These are phyloP conservation scores for Teleopsis dalmanni DNA, from an alignment of 1,140 invertebrate species.

Conservation along the genomic window DNA sequence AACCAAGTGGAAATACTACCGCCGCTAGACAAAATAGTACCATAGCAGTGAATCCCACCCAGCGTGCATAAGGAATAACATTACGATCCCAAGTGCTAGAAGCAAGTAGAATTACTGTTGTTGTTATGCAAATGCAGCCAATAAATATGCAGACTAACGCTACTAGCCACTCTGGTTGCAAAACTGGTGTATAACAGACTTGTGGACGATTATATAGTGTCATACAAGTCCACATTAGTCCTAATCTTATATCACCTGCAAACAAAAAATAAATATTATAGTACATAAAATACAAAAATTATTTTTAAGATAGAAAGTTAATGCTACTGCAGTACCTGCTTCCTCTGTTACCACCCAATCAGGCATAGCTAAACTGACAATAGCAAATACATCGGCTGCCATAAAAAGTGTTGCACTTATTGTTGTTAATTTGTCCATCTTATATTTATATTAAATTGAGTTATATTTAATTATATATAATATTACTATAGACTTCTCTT, in stretches of 20 bases:
- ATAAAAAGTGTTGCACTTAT: conserved; percentile 88
- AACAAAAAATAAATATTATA: neutral
- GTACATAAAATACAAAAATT: too few relatives aligned
- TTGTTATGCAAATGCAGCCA: conserved; percentile 87
- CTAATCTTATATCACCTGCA: conserved; percentile 73
- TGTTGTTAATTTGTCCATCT: conserved; percentile 86
- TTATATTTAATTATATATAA: too few relatives aligned
- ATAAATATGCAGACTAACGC: conserved; percentile 86
- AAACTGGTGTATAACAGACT: conserved; percentile 77
- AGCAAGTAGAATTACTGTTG: conserved; percentile 78
- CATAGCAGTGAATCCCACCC: conserved; percentile 95
- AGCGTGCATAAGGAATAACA: conserved; percentile 84
- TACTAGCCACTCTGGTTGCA: conserved; percentile 85
- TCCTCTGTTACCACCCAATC: conserved; percentile 95
- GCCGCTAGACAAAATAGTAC: conserved; percentile 91
- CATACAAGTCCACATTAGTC: conserved; percentile 90
- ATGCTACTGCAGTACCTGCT: too few relatives aligned
- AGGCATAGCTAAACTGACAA: conserved; percentile 85
- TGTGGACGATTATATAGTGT: conserved; percentile 82
- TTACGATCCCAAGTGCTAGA: conserved; percentile 86
- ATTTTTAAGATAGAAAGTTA: too few relatives aligned
- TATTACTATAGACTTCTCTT: too few relatives aligned
- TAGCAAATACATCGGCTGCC: conserved; percentile 87
- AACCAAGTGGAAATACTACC: conserved; percentile 93
- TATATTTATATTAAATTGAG: conserved; percentile 18